Percentiles rank a stretch among this genome's conserved stretches.
These are phyloP conservation scores for Nemurella pictetii DNA, from an alignment of 2,888 invertebrate genomes.

Conservation along the genomic window DNA sequence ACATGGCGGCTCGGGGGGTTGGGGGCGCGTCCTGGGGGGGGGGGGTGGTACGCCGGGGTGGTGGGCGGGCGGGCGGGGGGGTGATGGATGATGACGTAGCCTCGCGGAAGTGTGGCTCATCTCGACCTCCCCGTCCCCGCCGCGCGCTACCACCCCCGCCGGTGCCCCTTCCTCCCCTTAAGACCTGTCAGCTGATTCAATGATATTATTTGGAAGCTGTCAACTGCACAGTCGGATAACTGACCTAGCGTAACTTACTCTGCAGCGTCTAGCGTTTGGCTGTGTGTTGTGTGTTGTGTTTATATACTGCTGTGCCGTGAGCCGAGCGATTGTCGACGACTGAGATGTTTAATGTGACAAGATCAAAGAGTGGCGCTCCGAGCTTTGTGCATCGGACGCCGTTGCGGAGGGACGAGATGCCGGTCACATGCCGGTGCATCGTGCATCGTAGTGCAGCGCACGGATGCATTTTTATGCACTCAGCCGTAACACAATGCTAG, in stretches of 20 bases:
- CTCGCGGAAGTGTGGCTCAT: constrained; percentile 29
- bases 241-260: constrained; percentile 16
- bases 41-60: constrained; percentile 16
- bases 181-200: constrained; percentile 37
- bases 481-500: too few species aligned
- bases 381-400: neutral
- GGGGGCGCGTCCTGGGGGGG: constrained; percentile 24
- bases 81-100: constrained; percentile 30
- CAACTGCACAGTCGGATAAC: constrained; percentile 33
- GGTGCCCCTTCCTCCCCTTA: neutral
- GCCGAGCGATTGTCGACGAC: neutral
- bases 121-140: constrained; percentile 33
- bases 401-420: neutral
- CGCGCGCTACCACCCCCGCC: neutral
- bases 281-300: too few species aligned
- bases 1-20: constrained; percentile 17
- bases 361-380: neutral
- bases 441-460: neutral
- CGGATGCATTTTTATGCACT: neutral
- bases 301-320: too few species aligned
- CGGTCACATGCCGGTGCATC: too few species aligned
- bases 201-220: constrained; percentile 39
- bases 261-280: neutral
- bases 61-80: constrained; percentile 31
- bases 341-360: constrained; percentile 10